These are phyloP conservation scores for Pachycephus smyrnensis DNA, from an alignment of 2,888 invertebrate species.

Conservation along the genomic window DNA sequence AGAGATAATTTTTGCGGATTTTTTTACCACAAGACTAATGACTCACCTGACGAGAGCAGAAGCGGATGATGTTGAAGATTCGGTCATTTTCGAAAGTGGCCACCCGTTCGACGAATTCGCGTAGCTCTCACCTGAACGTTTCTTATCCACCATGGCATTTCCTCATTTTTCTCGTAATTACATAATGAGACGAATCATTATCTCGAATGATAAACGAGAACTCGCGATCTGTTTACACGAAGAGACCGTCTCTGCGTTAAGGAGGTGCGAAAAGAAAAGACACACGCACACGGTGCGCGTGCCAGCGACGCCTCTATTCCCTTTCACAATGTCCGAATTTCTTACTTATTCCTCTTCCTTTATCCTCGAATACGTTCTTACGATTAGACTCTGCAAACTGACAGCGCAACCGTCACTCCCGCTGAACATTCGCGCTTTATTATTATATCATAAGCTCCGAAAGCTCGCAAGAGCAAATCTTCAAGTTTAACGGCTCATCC, in stretches of 20 bases:
- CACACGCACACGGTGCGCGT: conserved; percentile 12
- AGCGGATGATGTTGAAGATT: conserved; percentile 52
- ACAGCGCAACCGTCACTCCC: not conserved
- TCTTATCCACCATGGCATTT: conserved; percentile 58
- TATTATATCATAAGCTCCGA: not conserved
- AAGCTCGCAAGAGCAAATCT: not conserved
- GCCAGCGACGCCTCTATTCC: conserved; percentile 4
- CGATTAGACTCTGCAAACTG: not conserved
- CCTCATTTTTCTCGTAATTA: conserved; percentile 44
- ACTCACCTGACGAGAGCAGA: conserved; percentile 59
- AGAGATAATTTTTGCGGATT: not conserved
- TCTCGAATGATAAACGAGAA: conserved; percentile 31
- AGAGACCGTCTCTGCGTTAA: not conserved
- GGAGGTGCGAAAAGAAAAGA: conserved; percentile 11
- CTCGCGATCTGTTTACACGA: conserved; percentile 32
- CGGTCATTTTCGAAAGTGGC: conserved; percentile 59
- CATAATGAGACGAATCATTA: conserved; percentile 46
- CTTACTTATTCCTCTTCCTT: not conserved
- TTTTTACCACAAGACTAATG: not conserved
- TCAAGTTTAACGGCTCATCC: conserved; percentile 1
- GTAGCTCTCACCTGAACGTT: conserved; percentile 47
- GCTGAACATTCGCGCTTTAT: not conserved
- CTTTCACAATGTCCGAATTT: not conserved
- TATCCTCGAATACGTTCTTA: not conserved
- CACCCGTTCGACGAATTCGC: conserved; percentile 50